Percentiles rank a stretch among this genome's conserved stretches.
phyloP scores from a whole-genome alignment of 1,140 invertebrate species.

The Heliconius melpomene region DNA sequence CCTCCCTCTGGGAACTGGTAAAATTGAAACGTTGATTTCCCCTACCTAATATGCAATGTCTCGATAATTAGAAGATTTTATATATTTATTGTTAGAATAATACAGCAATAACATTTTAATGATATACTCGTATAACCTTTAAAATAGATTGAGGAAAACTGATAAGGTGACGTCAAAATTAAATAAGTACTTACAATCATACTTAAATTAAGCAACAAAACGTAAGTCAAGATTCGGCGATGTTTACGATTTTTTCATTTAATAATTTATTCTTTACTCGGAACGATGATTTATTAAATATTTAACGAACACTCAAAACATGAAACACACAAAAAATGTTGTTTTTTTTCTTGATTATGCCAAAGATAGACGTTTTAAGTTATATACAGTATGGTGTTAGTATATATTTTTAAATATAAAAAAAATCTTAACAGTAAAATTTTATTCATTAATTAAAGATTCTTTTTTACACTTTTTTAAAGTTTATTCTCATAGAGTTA shows the following conservation, averaged over 20 bases:
- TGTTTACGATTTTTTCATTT: slow-evolving; percentile 17
- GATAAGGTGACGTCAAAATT: not conserved
- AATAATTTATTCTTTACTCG: slow-evolving; percentile 31
- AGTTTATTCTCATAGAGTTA: not conserved
- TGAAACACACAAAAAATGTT: not conserved
- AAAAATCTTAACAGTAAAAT: not conserved
- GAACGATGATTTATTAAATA: slow-evolving; percentile 35
- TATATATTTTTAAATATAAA: not conserved
- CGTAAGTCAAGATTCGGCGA: not conserved
- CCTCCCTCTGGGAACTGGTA: too few species aligned
- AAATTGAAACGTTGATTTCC: too few species aligned
- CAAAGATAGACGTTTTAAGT: not conserved
- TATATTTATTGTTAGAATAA: not conserved
- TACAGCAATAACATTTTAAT: not conserved
- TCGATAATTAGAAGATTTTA: too few species aligned
- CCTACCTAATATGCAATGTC: too few species aligned
- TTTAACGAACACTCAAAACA: slow-evolving; percentile 31
- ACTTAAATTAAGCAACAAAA: slow-evolving; percentile 18
- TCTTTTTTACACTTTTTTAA: not conserved
- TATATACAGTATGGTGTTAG: not conserved
- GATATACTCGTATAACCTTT: not conserved
- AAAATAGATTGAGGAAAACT: slow-evolving; percentile 1
- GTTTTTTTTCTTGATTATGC: not conserved
- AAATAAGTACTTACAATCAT: slow-evolving; percentile 14
- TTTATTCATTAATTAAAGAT: not conserved